A percentile compares a stretch with the other conserved stretches of the same genome.
These are phyloP conservation scores for Sebastes vulpes DNA, from an alignment of 2,797 vertebrate species.

Conservation along the genomic window DNA sequence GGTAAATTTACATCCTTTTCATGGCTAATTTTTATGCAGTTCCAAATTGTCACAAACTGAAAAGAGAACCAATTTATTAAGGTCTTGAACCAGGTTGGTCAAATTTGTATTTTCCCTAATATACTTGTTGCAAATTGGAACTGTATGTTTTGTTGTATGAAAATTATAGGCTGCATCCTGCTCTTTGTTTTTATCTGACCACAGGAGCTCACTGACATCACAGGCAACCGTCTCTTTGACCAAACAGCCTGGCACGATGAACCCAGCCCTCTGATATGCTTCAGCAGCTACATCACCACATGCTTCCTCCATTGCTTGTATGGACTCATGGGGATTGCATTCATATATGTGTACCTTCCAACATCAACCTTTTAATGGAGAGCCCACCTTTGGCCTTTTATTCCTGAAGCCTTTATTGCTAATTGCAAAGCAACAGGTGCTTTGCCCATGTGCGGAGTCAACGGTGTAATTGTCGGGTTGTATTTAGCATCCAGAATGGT, in stretches of 20 bases:
- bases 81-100: background rate
- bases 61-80: background rate
- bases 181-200: background rate
- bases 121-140: background rate
- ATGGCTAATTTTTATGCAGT: background rate
- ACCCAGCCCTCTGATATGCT: background rate
- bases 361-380: background rate
- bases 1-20: background rate
- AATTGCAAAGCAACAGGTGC: slow-evolving; percentile 17
- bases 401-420: background rate
- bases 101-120: background rate
- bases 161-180: background rate
- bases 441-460: background rate
- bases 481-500: background rate
- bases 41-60: background rate
- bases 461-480: background rate
- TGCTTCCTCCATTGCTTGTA: background rate
- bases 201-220: background rate
- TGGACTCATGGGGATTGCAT: background rate
- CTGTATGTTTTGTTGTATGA: background rate
- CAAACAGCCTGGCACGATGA: background rate
- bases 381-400: background rate
- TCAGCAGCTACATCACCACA: slow-evolving; percentile 3
- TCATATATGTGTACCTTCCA: background rate
- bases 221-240: background rate